Base-by-base conservation (phyloP, 2,113 vertebrate genomes). In the Hypomesus transpacificus region DNA sequence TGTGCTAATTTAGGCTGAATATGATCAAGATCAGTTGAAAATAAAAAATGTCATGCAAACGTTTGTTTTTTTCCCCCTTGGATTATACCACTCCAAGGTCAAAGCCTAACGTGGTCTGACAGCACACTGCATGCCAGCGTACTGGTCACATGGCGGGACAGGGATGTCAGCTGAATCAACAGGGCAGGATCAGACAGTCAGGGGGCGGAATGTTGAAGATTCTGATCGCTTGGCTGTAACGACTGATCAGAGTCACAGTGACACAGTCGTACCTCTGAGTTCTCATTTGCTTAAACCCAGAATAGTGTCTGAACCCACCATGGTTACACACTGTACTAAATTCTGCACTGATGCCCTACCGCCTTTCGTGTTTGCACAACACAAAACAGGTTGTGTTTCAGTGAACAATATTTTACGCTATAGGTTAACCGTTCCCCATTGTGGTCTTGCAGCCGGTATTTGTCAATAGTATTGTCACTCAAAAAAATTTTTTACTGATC, bases 91-190 rank as follows among this genome's bases (percentile, higher is more conserved):
- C 81, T 77, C 74, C 86, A 90, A 90, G 89, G 89, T 90, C 87
- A 88, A 86, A 85, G 39, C 78, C 18, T 56, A 68, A 66, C 22
- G 16, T 64, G 28, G 57, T 79, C 71, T 70, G 53, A 77, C 57
- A 69, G 75, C 80, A 81, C 82, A 76, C 22, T n/a, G 64, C 78
- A 86, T 77, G 80, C 66, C 81, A 78, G 80, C 79, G 65, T 63
- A 69, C 68, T 75, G 77, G 81, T 84, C 82, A 84, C 79, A 82
- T 74, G 79, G 80, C 70, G 67, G 24, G 39, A 56, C 56, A 26
- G 20, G 59, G 59, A 67, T 20, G 74, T 75, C 88, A 92, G 87
- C 89, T 91, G 90, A 87, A 87, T 86, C 85, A 91, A 89, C 89
- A 91, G 60, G 58, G 62, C 51, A 74, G 86, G 89, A 90, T 91